Conservation (phyloP, 2,113 vertebrate species). For the Pionites leucogaster region DNA sequence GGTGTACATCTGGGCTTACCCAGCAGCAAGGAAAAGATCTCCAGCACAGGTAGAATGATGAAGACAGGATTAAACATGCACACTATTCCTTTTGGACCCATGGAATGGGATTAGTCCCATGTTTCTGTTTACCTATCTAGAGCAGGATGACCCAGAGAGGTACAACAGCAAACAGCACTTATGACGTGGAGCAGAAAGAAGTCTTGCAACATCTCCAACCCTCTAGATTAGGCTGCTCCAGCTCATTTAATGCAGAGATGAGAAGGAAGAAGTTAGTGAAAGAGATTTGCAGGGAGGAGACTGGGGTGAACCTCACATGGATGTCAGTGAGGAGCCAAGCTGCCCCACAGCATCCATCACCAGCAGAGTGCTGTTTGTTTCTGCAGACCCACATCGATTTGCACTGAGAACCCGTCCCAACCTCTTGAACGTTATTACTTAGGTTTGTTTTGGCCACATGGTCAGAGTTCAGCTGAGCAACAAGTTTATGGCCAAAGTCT, state of each 20-base stretch:
- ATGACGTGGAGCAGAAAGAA: background rate
- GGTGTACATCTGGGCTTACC: slow-evolving; percentile 71
- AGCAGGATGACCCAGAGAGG: slow-evolving; percentile 17
- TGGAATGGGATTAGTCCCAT: background rate
- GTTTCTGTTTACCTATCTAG: slow-evolving; percentile 23
- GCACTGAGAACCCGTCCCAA: background rate
- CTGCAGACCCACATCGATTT: background rate
- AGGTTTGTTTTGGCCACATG: slow-evolving; percentile 8
- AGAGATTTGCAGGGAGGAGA: background rate
- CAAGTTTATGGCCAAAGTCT: slow-evolving; percentile 45
- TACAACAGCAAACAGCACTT: background rate
- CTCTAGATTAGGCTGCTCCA: background rate
- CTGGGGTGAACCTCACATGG: background rate
- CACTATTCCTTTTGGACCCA: background rate
- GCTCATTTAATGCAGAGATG: background rate
- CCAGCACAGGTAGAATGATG: slow-evolving; percentile 58
- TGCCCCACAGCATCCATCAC: background rate
- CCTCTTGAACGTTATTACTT: background rate
- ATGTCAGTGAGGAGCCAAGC: background rate
- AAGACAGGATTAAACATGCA: slow-evolving; percentile 17
- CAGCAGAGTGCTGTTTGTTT: background rate
- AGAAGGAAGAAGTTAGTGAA: background rate
- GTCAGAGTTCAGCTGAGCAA: background rate
- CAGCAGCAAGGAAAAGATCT: slow-evolving; percentile 63
- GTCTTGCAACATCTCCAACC: slow-evolving; percentile 18